Evolutionary conservation across 2,113 vertebrate species (phyloP), one percentile per base, ranked within the genome.

Genomic region (Phoxinus phoxinus): DNA sequence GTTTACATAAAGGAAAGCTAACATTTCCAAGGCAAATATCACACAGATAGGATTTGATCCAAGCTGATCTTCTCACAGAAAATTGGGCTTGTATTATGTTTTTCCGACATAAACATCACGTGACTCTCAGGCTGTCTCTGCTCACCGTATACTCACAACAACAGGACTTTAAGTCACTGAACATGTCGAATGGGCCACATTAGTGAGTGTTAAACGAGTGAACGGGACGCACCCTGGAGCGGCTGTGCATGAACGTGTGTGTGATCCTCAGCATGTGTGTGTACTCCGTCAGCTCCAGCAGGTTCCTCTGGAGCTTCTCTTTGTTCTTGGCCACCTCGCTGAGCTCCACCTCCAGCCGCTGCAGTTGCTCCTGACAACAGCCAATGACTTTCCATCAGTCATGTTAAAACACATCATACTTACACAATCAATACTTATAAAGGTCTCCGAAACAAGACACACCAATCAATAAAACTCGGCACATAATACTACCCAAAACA

Each of bases 281-380:
- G 89, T 99, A 99, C 90, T 99, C 98, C 0, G 92, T 98, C 86
- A 99, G 93, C 58, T 99, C 98, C 27, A 98, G 93, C n/a, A 97
- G 93, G 93, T 99, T 99, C 83, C 91, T 96, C 90, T 93, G 95
- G 89, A 99, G 89, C 84, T 98, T 99, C 81, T 98, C 97, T 90
- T 99, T 99, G 94, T 99, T 99, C 87, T 93, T 97, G 3, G 96
- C 96, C 69, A 99, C 95, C 91, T 99, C 98, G 1, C 97, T 95
- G 89, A 99, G 91, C 88, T 99, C 98, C 86, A 96, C 95, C 91
- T 99, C 98, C 19, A 99, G 94, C 88, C 98, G 96, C 93, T 98
- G 97, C 58, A 99, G 90, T 88, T 99, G 97, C 87, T 99, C 98
- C 98, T 99, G 87, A 41, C 88, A 44, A 67, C 69, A 84, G n/a